Conservation (phyloP, 2,888 invertebrate genomes). For the Allacma fusca region DNA sequence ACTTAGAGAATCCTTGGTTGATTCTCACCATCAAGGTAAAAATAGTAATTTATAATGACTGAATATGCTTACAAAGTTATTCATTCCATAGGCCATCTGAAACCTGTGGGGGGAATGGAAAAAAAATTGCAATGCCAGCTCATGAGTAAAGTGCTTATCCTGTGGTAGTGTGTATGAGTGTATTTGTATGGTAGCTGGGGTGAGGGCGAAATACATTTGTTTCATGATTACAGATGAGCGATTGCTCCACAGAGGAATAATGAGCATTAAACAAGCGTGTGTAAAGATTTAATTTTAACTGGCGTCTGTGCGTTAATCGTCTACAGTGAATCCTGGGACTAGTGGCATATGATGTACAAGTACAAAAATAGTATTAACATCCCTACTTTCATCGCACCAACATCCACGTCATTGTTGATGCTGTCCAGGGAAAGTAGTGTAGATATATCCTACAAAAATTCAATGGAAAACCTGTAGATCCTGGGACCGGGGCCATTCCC, state of each 20-base stretch:
- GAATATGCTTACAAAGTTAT: no score
- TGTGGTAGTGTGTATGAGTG: not conserved
- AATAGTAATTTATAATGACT: not conserved
- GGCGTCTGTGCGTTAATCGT: conserved; percentile 12
- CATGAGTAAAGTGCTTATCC: not conserved
- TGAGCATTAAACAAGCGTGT: conserved; percentile 8
- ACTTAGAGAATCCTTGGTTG: conserved; percentile 2
- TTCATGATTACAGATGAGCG: not conserved
- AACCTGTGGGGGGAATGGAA: no score
- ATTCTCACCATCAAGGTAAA: not conserved
- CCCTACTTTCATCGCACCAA: no score
- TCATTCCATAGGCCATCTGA: no score
- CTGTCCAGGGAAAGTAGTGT: no score
- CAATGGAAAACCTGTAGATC: no score
- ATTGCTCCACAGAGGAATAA: not conserved
- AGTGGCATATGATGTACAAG: not conserved
- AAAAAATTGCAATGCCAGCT: not conserved
- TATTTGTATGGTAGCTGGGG: not conserved
- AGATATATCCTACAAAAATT: no score
- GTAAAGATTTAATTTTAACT: conserved; percentile 13
- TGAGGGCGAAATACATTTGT: conserved; percentile 10
- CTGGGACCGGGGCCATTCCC: no score
- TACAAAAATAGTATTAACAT: no score
- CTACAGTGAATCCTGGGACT: not conserved
- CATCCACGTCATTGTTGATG: no score